Base-by-base conservation (phyloP, 2,797 vertebrate species). In the Pseudopleuronectes americanus region DNA sequence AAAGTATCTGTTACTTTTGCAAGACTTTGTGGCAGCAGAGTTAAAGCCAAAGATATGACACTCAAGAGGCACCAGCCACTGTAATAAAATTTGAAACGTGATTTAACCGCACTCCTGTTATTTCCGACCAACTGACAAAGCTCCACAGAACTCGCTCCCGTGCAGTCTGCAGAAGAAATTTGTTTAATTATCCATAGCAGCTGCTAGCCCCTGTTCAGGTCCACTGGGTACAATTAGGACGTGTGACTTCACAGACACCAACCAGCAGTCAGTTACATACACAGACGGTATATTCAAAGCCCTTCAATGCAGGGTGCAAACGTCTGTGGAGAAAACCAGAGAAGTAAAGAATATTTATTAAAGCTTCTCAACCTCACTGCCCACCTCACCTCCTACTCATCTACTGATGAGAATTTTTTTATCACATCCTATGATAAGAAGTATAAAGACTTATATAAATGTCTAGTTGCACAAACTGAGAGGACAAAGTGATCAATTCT, bases 171-270 rank as follows among this genome's bases (percentile, higher is more conserved):
- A 22, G 79, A 83, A 78, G 56, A 74, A 36, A 81, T 80, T 64
- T 77, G 78, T 84, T 81, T 71, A 84, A 90, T 91, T 85, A 88
- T 90, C 81, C 78, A 84, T 84, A 63, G 68, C 68, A 77, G 76
- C 64, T 31, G 62, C 81, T 77, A 24, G 68, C 84, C 74, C 81
- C 17, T 73, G 65, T 52, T 71, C 54, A 61, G 60, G 26, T 77
- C 82, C 57, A 19, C 47, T 51, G 76, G 76, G 75, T 63, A 73
- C 69, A 79, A 86, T 83, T 76, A 77, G 59, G 28, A 74, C 0
- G 31, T 38, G 75, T 24, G 57, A 74, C 61, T 80, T 76, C 41
- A 72, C 74, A 84, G 79, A 85, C 81, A 77, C 63, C 64, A 77
- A 24, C 67, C 72, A 63, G 62, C 64, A 49, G 72, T 69, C 48